A percentile compares a stretch with the other conserved stretches of the same genome.
These are phyloP conservation scores for Tetraneura akinire DNA, from an alignment of 1,140 invertebrate species.

Conservation along the genomic window DNA sequence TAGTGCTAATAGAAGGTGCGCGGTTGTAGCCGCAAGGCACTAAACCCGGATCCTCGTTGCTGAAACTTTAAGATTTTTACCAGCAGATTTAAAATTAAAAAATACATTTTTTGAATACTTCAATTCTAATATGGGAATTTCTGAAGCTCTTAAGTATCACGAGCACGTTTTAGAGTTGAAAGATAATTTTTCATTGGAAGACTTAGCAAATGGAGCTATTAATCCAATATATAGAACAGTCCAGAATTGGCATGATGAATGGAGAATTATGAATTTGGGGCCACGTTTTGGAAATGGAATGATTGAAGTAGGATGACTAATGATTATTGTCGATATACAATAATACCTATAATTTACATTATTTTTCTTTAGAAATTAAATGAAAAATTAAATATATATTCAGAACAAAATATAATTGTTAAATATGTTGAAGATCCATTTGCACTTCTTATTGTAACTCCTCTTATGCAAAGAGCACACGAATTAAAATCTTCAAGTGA, in stretches of 20 bases:
- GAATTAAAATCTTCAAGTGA: constrained; percentile 1
- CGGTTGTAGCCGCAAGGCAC: no score
- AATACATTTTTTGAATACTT: constrained; percentile 12
- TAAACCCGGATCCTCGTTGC: no score
- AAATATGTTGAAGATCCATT: constrained; percentile 4
- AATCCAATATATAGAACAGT: neutral
- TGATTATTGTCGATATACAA: constrained; percentile 6
- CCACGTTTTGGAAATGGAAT: constrained; percentile 8
- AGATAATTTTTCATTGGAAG: neutral
- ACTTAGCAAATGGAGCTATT: neutral
- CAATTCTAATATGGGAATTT: neutral
- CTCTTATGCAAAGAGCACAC: constrained; percentile 43
- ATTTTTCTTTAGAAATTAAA: constrained; percentile 1
- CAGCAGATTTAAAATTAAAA: constrained; percentile 1
- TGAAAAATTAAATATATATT: neutral
- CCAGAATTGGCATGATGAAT: neutral
- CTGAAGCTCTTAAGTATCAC: neutral
- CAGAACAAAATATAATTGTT: neutral
- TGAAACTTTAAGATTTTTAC: neutral
- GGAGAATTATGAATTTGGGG: neutral
- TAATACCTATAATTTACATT: neutral
- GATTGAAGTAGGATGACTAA: neutral
- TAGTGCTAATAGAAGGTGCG: no score
- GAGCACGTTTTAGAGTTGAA: neutral
- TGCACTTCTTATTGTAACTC: constrained; percentile 11